Percentiles rank a stretch among this genome's conserved stretches.
These are phyloP conservation scores for Lumbricus terrestris DNA, from an alignment of 2,888 invertebrate species.

Conservation along the genomic window DNA sequence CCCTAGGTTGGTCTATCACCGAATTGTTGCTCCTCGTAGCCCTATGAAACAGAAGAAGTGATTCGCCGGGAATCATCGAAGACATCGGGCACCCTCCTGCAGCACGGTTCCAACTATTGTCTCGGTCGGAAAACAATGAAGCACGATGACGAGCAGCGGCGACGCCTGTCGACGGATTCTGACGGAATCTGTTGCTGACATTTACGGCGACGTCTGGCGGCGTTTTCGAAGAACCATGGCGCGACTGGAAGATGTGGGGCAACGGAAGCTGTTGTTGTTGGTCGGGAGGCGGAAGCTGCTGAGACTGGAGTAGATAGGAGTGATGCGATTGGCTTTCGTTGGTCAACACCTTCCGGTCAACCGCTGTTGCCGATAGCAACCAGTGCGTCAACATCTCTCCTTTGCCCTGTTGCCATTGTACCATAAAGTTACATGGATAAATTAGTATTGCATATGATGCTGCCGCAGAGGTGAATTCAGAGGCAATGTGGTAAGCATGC, in stretches of 20 bases:
- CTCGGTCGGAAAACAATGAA: neutral
- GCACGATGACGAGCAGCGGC: neutral
- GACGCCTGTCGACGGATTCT: neutral
- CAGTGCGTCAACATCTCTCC: neutral
- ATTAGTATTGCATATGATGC: no score
- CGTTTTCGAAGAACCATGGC: neutral
- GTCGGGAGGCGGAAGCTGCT: neutral
- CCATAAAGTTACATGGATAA: neutral
- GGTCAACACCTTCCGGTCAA: neutral
- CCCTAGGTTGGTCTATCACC: neutral
- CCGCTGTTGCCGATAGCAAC: constrained; percentile 5
- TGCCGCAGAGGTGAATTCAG: no score
- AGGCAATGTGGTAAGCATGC: no score
- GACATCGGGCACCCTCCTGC: neutral
- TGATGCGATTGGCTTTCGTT: neutral
- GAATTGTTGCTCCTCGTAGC: neutral
- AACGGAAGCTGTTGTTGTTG: neutral
- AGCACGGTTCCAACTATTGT: neutral
- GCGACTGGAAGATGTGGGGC: neutral
- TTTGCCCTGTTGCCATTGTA: neutral
- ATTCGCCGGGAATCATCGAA: neutral
- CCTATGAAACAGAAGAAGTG: neutral
- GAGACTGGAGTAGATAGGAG: neutral
- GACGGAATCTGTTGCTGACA: neutral
- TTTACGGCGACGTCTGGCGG: neutral